Evolutionary conservation across 92 coral and sea anemone genomes (phyloP), one percentile per base, ranked within the genome.

Genomic region (Phenganax stokvisi): DNA sequence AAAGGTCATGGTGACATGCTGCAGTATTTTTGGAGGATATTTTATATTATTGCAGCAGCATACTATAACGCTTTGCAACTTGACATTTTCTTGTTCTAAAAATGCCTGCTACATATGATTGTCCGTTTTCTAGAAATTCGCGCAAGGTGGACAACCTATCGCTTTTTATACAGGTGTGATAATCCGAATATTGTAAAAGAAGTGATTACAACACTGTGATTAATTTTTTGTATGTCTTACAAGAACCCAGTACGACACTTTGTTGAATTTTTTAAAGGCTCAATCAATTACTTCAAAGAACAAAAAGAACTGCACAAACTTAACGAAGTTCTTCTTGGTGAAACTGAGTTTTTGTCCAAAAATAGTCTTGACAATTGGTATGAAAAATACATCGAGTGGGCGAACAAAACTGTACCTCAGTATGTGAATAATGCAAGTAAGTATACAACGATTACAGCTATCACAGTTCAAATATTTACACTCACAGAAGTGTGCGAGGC

Each of bases 341-440:
- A 94, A 59, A 54, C 87, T 55, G 86, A 88, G 64, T 89, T 89
- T 70, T 81, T 94, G 28, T 84, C 80, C 3, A 60, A 83, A 55
- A 86, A 88, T 60, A 87, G 91, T 52, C 84, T 94, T 67, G 86
- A 72, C 72, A 90, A 93, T 72, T 94, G 98, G 98, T 94, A 87
- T 44, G 91, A 92, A 72, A 88, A 87, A 29, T 94, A 91, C 87
- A 85, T 91, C 1, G 61, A 25, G 10, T 94, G 98, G 98, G 92
- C 90, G 59, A 85, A 75, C 15, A 51, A 3, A 3, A 83, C 55
- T 61, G 89, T 89, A 73, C 81, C 87, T 47, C 77, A 72, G 28
- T 20, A 74, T 51, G 56, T 65, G 9, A 85, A 91, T 53, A 83
- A 89, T 82, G 81, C 89, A 56, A 27, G 90, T 85, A 83, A 77